Base-by-base conservation (phyloP, 1,140 invertebrate species). In the Polypedilum vanderplanki region DNA sequence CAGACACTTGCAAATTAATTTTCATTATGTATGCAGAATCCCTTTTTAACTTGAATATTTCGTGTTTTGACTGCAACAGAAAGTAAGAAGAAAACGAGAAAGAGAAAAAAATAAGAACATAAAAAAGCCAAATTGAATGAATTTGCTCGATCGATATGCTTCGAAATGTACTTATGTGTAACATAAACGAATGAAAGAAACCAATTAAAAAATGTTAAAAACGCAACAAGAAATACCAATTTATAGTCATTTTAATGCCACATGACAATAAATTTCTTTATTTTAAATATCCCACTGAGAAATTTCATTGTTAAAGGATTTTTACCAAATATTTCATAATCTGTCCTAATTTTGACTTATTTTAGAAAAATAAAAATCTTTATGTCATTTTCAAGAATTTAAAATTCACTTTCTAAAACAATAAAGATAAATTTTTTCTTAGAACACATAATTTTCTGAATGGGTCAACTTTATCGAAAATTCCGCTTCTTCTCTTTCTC, bases 231-330 rank as follows among this genome's bases (percentile, higher is more conserved):
- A 57, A 57, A 57, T 57, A 57, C 46, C 46, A 57, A 57, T 57
- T 57, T 57, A 57, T 57, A 57, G 46, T 57, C 46, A 57, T 57
- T 57, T 57, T 57, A 57, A 57, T 57, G n/a, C 46, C 46, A 57
- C 46, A 57, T 57, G 46, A 57, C 46, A 57, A 57, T 57, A 57
- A 57, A 57, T 57, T 57, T 57, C 46, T 57, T 57, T 15, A 12
- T n/a, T 57, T 15, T 33, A 1, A 33, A 15, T 12, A 57, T 57
- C 46, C 46, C 46, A 57, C 46, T n/a, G n/a, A 15, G 46, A 57
- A 57, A 57, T 57, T 57, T 57, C 15, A 15, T 57, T 57, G 4
- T 57, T 33, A 3, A 33, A 33, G 24, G 24, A 33, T 33, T 33
- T 33, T 33, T 33, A 33, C 24, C 5, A 33, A 33, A 33, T 33